Base-by-base conservation (phyloP, 2,888 invertebrate genomes). In the Cataglyphis livida region DNA sequence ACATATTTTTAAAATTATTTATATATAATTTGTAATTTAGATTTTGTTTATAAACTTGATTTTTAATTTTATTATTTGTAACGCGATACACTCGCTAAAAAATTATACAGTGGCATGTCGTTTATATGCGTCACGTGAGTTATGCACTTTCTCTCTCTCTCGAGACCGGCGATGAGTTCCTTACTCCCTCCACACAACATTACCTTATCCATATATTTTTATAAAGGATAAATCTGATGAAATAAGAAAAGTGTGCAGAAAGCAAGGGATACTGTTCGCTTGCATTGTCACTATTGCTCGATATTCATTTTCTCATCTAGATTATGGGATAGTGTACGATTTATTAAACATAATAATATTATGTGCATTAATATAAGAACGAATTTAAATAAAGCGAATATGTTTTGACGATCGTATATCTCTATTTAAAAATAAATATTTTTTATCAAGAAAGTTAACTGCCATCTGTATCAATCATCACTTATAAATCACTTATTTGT, bases 131-230 rank as follows among this genome's bases (percentile, higher is more conserved):
- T 83, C 76, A 68, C 44, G 44, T 76, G 68, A 83, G 62, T 75
- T 75, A 82, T 82, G 78, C 78, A 87, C 87, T 87, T 84, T 87
- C 87, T 84, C 84, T 76, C 75, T 85, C 65, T 85, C 75, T 83
- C 78, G 81, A 79, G 75, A 74, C 83, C 61, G 81, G 64, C 81
- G 78, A 83, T 83, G 78, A 84, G 78, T 70, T 78, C 81, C 71
- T 81, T 64, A 68, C 86, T 68, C 81, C 78, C 54, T 83, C 65
- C 81, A 51, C 48, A 6, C 9, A 7, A 28, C 44, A 64, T 71
- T 66, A 78, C 64, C 75, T 64, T n/a, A 28, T 59, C n/a, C 21
- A 62, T 76, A 51, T n/a, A 64, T 76, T 15, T 59, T n/a, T n/a
- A 48, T 70, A 44, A 35, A 21, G 41, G 15, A 32, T 59, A 59